Conservation (phyloP, 2,888 invertebrate species). For the Eilema caniola region DNA sequence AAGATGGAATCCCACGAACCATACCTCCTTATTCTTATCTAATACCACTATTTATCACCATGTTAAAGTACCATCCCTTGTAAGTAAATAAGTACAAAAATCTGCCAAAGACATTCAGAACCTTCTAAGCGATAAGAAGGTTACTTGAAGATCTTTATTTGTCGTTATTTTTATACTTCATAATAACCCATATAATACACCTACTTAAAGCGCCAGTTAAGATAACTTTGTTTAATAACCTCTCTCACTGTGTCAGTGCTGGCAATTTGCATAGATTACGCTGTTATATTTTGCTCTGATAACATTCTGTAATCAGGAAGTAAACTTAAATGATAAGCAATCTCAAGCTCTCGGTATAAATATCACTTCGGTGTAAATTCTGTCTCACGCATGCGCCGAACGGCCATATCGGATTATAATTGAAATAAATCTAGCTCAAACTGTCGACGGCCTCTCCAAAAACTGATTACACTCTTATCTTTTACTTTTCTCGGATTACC, state of each 20-base stretch:
- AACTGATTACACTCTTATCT: slow-evolving; percentile 76
- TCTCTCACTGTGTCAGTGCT: slow-evolving; percentile 14
- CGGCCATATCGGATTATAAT: slow-evolving; percentile 77
- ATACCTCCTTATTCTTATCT: too few relatives aligned
- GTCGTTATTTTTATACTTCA: neutral
- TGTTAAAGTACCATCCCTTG: neutral
- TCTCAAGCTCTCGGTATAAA: slow-evolving; percentile 1
- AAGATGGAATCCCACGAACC: too few relatives aligned
- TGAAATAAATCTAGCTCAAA: slow-evolving; percentile 83
- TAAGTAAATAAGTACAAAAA: neutral
- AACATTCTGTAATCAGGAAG: slow-evolving; percentile 13
- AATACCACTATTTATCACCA: neutral
- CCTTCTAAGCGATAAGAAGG: neutral
- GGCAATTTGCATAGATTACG: slow-evolving; percentile 15
- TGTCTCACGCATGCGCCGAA: slow-evolving; percentile 73
- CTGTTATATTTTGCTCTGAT: slow-evolving; percentile 10
- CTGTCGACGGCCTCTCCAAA: slow-evolving; percentile 68
- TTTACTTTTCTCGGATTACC: slow-evolving; percentile 57
- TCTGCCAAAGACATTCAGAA: neutral
- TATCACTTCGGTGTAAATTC: slow-evolving; percentile 67
- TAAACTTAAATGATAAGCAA: slow-evolving; percentile 9
- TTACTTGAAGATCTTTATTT: neutral
- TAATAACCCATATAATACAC: neutral
- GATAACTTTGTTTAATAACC: slow-evolving; percentile 22
- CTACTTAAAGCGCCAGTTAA: slow-evolving; percentile 3